These are phyloP conservation scores for Alcis repandata DNA, from an alignment of 2,888 invertebrate species.

Conservation along the genomic window DNA sequence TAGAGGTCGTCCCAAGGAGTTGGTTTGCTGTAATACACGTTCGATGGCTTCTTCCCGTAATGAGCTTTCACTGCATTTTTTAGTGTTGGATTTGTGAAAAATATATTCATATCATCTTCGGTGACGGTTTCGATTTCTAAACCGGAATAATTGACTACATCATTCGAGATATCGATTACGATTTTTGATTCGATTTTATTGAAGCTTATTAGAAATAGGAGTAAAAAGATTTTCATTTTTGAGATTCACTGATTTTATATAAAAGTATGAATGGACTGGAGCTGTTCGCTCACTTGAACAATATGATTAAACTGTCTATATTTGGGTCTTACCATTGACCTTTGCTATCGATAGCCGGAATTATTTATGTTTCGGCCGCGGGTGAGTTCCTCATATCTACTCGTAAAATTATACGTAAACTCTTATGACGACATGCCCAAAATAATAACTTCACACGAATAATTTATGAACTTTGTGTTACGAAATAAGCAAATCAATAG, in stretches of 20 bases:
- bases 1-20: slow-evolving; percentile 79
- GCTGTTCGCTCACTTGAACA: not conserved
- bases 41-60: slow-evolving; percentile 60
- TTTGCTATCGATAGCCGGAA: slow-evolving; percentile 14
- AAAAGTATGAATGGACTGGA: not conserved
- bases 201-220: slow-evolving; percentile 28
- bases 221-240: slow-evolving; percentile 39
- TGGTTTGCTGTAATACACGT: slow-evolving; percentile 67
- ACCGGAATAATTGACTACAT: slow-evolving; percentile 59
- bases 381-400: not conserved
- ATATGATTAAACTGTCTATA: slow-evolving; percentile 7
- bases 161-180: slow-evolving; percentile 56
- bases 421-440: not conserved
- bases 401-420: too few relatives aligned
- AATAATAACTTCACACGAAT: too few relatives aligned
- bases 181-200: slow-evolving; percentile 58
- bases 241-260: slow-evolving; percentile 8
- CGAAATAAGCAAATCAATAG: too few relatives aligned
- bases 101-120: slow-evolving; percentile 62
- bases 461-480: too few relatives aligned
- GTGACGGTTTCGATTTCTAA: slow-evolving; percentile 57
- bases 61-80: slow-evolving; percentile 58
- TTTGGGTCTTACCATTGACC: slow-evolving; percentile 19
- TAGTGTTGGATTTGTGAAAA: slow-evolving; percentile 58
- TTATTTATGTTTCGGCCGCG: not conserved